Percentiles rank a stretch among this genome's conserved stretches.
These are phyloP conservation scores for Hemibagrus guttatus DNA, from an alignment of 2,797 vertebrate genomes.

Conservation along the genomic window DNA sequence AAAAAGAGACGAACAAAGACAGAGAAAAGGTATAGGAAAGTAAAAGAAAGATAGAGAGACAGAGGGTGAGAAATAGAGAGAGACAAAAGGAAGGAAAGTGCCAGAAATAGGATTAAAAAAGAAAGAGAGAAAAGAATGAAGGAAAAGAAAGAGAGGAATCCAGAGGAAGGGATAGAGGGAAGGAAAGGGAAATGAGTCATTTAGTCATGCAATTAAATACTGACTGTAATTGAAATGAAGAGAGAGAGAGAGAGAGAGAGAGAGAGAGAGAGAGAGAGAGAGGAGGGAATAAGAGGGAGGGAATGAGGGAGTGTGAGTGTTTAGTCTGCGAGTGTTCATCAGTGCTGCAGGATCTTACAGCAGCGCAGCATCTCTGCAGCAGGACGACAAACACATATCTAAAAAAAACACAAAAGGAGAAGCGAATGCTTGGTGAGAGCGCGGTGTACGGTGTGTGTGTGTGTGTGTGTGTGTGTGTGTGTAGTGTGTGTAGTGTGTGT, in stretches of 20 bases:
- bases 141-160: slow-evolving; percentile 4
- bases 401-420: background rate
- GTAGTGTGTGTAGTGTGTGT: background rate
- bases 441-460: background rate
- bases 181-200: background rate
- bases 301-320: slow-evolving; percentile 55
- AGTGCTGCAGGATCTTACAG: slow-evolving; percentile 71
- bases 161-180: slow-evolving; percentile 34
- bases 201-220: background rate
- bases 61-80: background rate
- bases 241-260: background rate
- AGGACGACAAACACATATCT: slow-evolving; percentile 1
- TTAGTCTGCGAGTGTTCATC: slow-evolving; percentile 52
- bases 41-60: background rate
- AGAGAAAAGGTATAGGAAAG: background rate
- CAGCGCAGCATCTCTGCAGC: slow-evolving; percentile 47
- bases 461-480: slow-evolving; percentile 6
- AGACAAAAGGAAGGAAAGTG: background rate
- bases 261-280: slow-evolving; percentile 8
- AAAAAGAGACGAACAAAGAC: background rate
- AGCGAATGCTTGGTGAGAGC: slow-evolving; percentile 4
- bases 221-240: background rate
- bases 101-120: slow-evolving; percentile 44
- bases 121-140: background rate
- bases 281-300: background rate